Conservation (phyloP, 2,888 invertebrate species). For the Leptopilina myrica region DNA sequence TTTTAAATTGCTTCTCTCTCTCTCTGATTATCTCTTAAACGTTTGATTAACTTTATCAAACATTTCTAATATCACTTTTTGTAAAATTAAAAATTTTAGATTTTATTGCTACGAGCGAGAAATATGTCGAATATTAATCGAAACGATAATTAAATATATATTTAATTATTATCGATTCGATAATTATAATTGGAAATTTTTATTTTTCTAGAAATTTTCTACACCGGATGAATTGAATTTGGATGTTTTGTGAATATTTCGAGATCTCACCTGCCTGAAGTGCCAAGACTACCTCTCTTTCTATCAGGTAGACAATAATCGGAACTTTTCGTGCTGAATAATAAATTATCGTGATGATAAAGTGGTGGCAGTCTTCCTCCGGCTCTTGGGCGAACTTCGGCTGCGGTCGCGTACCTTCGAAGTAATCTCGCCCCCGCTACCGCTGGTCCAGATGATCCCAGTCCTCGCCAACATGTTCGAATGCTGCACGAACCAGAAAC, state of each 20-base stretch:
- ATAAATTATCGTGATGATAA: constrained; percentile 80
- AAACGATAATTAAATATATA: too few relatives aligned
- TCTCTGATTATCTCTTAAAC: neutral
- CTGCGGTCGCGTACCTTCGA: constrained; percentile 80
- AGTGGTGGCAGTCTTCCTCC: constrained; percentile 73
- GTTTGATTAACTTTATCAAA: constrained; percentile 23
- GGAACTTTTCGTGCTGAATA: constrained; percentile 88
- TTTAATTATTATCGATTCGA: too few relatives aligned
- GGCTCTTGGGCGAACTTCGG: constrained; percentile 76
- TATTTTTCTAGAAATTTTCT: too few relatives aligned
- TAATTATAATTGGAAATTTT: too few relatives aligned
- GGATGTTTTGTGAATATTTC: too few relatives aligned
- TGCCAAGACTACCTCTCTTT: constrained; percentile 86
- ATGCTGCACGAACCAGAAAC: constrained; percentile 90
- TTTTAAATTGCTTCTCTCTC: constrained; percentile 19
- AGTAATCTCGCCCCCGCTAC: constrained; percentile 79
- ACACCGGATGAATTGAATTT: too few relatives aligned
- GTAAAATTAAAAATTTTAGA: too few relatives aligned
- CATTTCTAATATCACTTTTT: too few relatives aligned
- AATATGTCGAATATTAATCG: too few relatives aligned
- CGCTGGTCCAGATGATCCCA: constrained; percentile 78
- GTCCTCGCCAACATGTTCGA: constrained; percentile 88
- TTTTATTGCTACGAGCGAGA: too few relatives aligned
- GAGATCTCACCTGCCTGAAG: constrained; percentile 83
- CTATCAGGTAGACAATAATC: constrained; percentile 89